phyloP scores from a whole-genome alignment of 2,113 vertebrate species.

The Mystacornis crossleyi region DNA sequence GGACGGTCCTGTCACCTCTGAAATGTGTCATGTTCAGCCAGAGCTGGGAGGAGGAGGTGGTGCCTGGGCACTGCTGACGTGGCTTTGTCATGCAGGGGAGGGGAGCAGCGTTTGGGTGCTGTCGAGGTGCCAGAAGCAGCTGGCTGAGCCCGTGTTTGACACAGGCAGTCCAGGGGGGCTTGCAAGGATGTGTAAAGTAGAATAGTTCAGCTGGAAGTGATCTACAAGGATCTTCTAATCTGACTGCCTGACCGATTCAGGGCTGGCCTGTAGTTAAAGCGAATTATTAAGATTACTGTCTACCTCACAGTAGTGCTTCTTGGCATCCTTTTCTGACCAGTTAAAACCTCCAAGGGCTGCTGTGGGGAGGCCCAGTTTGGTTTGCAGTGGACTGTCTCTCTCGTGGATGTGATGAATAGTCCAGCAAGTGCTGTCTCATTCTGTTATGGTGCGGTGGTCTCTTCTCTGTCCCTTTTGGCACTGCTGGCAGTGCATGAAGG shows the following conservation, averaged over 20 bases:
- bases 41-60: not conserved
- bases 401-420: not conserved
- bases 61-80: not conserved
- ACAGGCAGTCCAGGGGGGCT: rapidly evolving
- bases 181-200: not conserved
- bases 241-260: not conserved
- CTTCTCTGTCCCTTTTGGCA: not conserved
- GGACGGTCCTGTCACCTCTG: not conserved
- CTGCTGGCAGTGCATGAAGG: not conserved
- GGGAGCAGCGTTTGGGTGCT: not conserved
- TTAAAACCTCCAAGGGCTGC: not conserved
- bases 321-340: not conserved
- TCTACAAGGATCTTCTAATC: not conserved
- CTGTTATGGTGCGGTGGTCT: rapidly evolving
- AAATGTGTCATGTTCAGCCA: rapidly evolving
- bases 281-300: not conserved
- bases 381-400: not conserved
- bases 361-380: not conserved
- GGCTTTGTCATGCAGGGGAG: not conserved
- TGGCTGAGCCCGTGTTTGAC: rapidly evolving
- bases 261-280: not conserved
- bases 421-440: not conserved
- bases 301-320: rapidly evolving
- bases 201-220: not conserved
- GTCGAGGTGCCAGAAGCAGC: not conserved